Evolutionary conservation across 2,888 invertebrate species (phyloP).

Genomic region (Drosophila maculinotata): DNA sequence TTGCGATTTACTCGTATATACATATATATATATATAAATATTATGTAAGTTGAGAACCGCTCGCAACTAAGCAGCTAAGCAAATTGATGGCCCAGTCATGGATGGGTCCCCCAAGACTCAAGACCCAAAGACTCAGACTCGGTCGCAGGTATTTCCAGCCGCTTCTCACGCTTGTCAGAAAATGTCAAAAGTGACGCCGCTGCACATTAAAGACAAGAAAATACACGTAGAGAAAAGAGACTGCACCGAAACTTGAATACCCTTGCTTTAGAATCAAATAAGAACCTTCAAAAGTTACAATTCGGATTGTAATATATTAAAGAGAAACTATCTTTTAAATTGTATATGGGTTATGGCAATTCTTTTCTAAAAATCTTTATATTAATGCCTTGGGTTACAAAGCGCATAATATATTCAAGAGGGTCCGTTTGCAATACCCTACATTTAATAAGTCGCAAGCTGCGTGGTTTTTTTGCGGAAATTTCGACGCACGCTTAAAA

Average conservation of each 20-base stretch:
- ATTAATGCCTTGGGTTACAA: neutral
- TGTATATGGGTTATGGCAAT: too few species aligned
- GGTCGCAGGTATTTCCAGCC: slow-evolving; percentile 26
- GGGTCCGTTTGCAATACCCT: slow-evolving; percentile 19
- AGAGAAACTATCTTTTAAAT: too few species aligned
- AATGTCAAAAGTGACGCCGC: slow-evolving; percentile 77
- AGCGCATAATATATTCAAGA: neutral
- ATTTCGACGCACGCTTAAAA: slow-evolving; percentile 58
- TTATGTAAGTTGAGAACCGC: slow-evolving; percentile 63
- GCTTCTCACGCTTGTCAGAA: slow-evolving; percentile 81
- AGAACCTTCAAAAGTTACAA: neutral
- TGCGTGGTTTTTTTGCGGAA: slow-evolving; percentile 46
- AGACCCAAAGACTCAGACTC: neutral
- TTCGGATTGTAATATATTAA: too few species aligned
- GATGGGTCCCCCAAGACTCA: slow-evolving; percentile 29
- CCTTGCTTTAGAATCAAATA: neutral
- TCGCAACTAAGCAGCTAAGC: slow-evolving; percentile 41
- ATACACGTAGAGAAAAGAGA: slow-evolving; percentile 15
- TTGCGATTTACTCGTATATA: slow-evolving; percentile 19
- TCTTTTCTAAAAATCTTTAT: too few species aligned
- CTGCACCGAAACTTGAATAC: slow-evolving; percentile 10
- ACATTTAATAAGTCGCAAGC: slow-evolving; percentile 25
- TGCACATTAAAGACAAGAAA: slow-evolving; percentile 45
- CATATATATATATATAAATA: neutral
- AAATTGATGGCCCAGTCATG: slow-evolving; percentile 68